Evolutionary conservation across 2,113 vertebrate genomes (phyloP).

Genomic region (Phalacrocorax pelagicus): DNA sequence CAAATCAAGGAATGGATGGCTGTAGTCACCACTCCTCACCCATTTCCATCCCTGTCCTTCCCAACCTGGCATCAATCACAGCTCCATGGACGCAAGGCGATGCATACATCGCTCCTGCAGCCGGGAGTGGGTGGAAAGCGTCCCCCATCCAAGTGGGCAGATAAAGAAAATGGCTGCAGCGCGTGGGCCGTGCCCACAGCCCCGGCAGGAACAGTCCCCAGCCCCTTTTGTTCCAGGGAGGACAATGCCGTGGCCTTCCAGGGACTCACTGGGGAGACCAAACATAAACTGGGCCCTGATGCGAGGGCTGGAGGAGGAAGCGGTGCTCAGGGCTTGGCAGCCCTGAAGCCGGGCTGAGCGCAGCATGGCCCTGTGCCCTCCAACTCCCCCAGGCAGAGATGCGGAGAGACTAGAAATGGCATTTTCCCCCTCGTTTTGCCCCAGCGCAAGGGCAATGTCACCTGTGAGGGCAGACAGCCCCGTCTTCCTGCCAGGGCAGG

Average conservation of each 20-base stretch:
- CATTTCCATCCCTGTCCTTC: neutral
- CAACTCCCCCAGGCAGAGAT: accelerated
- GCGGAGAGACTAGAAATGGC: neutral
- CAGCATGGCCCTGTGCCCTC: neutral
- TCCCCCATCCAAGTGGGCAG: neutral
- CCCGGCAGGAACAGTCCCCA: neutral
- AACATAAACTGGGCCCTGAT: neutral
- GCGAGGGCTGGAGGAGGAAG: neutral
- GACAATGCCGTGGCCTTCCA: neutral
- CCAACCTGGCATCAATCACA: neutral
- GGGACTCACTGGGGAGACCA: neutral
- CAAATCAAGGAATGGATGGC: neutral
- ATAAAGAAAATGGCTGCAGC: neutral
- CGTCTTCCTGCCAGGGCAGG: neutral
- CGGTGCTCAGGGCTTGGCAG: neutral
- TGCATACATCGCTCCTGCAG: neutral
- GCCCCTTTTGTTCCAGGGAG: neutral
- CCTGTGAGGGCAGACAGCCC: neutral
- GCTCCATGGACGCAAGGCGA: accelerated
- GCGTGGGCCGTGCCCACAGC: neutral
- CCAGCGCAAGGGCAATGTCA: accelerated
- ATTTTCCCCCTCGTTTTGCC: neutral
- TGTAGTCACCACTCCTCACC: neutral
- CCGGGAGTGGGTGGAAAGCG: accelerated
- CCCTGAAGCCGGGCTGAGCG: accelerated